A percentile compares a stretch with the other conserved stretches of the same genome.
phyloP scores from a whole-genome alignment of 2,888 invertebrate genomes.

The Cataglyphis rosenhaueri region DNA sequence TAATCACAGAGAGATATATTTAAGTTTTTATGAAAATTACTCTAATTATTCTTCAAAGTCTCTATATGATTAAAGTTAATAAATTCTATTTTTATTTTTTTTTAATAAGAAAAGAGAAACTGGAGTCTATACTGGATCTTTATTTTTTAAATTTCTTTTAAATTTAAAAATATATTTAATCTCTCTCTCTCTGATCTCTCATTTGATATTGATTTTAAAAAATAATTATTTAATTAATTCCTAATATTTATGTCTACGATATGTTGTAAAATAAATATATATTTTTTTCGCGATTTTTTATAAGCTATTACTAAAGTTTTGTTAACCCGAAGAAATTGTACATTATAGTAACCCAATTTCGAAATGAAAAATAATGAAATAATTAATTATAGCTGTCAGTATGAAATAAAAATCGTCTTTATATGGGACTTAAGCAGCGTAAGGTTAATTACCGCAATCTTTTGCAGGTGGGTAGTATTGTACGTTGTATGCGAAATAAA shows the following conservation, averaged over 20 bases:
- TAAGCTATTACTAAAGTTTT: neutral
- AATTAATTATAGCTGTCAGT: slow-evolving; percentile 15
- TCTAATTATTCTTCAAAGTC: neutral
- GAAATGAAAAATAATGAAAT: slow-evolving; percentile 13
- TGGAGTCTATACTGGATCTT: neutral
- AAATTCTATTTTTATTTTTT: neutral
- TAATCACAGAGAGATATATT: neutral
- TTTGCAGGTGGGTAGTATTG: slow-evolving; percentile 5
- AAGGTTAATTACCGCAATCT: slow-evolving; percentile 37
- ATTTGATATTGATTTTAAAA: neutral
- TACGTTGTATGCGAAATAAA: slow-evolving; percentile 13
- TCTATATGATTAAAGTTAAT: neutral
- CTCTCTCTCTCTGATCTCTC: neutral
- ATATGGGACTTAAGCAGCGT: neutral
- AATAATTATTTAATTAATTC: slow-evolving; percentile 2
- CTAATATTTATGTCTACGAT: neutral
- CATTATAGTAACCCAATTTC: neutral
- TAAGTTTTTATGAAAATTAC: neutral
- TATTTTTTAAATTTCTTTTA: neutral
- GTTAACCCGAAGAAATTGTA: neutral
- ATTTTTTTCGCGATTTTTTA: slow-evolving; percentile 4
- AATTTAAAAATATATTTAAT: neutral
- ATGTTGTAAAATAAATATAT: neutral
- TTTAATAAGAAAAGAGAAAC: neutral
- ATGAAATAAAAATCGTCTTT: slow-evolving; percentile 20